These are phyloP conservation scores for Dryocosmus kuriphilus DNA, from an alignment of 2,888 invertebrate genomes.

Conservation along the genomic window DNA sequence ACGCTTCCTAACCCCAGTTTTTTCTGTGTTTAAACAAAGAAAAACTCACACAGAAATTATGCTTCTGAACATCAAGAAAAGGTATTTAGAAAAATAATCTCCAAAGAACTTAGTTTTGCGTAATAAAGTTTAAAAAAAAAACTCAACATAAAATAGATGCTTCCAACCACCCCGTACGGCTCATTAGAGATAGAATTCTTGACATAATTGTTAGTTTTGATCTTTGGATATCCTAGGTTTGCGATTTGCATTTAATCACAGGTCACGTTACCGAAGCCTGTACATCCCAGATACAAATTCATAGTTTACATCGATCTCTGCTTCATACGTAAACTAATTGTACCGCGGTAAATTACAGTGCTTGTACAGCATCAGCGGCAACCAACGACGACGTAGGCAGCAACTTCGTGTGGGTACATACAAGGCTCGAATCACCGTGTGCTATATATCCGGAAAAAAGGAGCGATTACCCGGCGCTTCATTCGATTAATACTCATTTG, in stretches of 20 bases:
- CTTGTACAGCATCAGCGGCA: slow-evolving; percentile 63
- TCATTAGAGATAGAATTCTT: too few species aligned
- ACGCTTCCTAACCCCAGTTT: too few species aligned
- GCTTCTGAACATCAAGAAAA: too few species aligned
- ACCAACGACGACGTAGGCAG: slow-evolving; percentile 54
- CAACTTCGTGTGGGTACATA: slow-evolving; percentile 29
- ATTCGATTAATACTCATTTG: slow-evolving; percentile 65
- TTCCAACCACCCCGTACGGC: too few species aligned
- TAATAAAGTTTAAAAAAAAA: too few species aligned
- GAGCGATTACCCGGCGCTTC: slow-evolving; percentile 54
- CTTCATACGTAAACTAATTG: slow-evolving; percentile 70
- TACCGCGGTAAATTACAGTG: slow-evolving; percentile 68
- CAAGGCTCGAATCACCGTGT: slow-evolving; percentile 27
- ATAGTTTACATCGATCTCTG: slow-evolving; percentile 65
- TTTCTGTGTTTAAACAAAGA: too few species aligned
- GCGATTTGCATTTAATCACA: not conserved
- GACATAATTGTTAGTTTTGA: not conserved
- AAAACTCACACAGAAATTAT: too few species aligned
- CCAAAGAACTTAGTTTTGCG: too few species aligned
- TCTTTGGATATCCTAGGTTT: not conserved
- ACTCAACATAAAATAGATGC: too few species aligned
- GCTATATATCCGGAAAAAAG: slow-evolving; percentile 35
- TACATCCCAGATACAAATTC: not conserved
- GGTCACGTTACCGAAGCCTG: not conserved
- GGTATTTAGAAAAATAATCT: too few species aligned